A percentile compares a stretch with the other conserved stretches of the same genome.
Evolutionary conservation across 1,140 invertebrate species (phyloP).

Genomic region (Magallana ariakensis): DNA sequence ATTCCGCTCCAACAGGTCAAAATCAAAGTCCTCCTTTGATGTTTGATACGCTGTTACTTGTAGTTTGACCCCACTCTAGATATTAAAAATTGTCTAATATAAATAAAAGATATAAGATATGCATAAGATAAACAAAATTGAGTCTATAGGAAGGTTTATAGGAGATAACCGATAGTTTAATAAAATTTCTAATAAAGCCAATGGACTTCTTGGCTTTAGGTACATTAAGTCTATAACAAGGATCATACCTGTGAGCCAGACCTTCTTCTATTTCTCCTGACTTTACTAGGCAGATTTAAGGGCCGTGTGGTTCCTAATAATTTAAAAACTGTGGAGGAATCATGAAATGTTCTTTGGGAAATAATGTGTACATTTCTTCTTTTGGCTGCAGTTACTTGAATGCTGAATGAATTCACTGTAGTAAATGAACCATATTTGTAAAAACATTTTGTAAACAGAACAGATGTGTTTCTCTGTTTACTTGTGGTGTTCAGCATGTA

Average conservation of each 20-base stretch:
- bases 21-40: slow-evolving; percentile 29
- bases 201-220: too few species aligned
- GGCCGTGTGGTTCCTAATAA: neutral
- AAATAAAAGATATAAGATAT: neutral
- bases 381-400: neutral
- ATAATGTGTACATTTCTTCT: neutral
- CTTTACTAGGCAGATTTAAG: neutral
- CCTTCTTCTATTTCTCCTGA: neutral
- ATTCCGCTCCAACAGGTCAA: slow-evolving; percentile 9
- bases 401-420: neutral
- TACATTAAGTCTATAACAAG: neutral
- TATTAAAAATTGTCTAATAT: neutral
- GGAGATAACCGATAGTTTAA: too few species aligned
- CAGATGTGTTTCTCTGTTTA: neutral
- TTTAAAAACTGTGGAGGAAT: neutral
- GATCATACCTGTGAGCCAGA: neutral
- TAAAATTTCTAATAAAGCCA: too few species aligned
- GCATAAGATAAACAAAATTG: neutral
- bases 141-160: too few species aligned
- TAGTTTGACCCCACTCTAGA: neutral
- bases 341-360: neutral
- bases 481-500: neutral
- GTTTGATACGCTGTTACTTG: slow-evolving; percentile 12
- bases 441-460: neutral
- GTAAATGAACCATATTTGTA: neutral